Evolutionary conservation across 2,113 vertebrate species (phyloP).

Genomic region (Ailurus styani): DNA sequence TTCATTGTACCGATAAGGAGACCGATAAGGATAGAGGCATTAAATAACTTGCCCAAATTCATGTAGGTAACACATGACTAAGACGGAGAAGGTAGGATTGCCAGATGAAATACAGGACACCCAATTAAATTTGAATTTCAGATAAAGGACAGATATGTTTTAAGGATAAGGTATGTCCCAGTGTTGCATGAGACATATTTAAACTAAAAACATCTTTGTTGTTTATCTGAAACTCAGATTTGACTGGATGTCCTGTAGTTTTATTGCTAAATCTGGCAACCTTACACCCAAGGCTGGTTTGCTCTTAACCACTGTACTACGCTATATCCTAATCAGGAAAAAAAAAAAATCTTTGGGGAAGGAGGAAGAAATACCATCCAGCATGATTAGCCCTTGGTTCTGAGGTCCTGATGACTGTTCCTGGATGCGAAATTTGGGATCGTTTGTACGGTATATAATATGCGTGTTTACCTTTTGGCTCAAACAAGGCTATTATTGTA

Average conservation of each 20-base stretch:
- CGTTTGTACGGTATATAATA: background rate
- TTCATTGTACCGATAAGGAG: background rate
- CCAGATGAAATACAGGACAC: background rate
- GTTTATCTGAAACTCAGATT: background rate
- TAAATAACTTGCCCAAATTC: background rate
- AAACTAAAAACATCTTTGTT: background rate
- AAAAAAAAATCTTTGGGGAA: background rate
- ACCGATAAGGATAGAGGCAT: background rate
- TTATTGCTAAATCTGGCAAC: background rate
- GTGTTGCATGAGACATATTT: background rate
- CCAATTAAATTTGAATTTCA: background rate
- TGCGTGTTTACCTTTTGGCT: background rate
- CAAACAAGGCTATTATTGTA: background rate
- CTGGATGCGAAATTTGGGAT: background rate
- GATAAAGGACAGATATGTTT: background rate
- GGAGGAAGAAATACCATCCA: background rate
- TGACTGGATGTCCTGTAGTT: background rate
- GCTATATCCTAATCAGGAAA: background rate
- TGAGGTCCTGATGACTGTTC: background rate
- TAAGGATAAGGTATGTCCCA: background rate
- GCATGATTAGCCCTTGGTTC: background rate
- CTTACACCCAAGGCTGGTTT: background rate
- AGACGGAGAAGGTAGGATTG: background rate
- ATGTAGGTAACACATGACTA: background rate
- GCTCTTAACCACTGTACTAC: background rate